A percentile compares a stretch with the other conserved stretches of the same genome.
Conservation (phyloP, 1,140 invertebrate species). For the Solenopsis fugax region DNA sequence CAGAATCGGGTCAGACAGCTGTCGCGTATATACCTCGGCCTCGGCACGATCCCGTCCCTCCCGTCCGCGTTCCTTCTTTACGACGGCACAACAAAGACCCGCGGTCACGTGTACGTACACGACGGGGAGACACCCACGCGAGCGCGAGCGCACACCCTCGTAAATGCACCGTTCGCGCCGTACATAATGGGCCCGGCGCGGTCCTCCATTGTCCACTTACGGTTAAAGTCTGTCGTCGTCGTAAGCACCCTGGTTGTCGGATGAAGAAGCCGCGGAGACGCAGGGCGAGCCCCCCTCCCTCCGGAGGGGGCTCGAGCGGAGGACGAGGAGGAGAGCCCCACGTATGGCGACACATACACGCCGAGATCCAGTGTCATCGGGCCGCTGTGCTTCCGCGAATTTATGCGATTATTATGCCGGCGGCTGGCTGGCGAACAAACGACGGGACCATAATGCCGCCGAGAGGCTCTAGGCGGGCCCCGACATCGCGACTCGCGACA, state of each 20-base stretch:
- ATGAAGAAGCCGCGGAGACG: background rate
- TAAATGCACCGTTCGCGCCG: constrained; percentile 51
- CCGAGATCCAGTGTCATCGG: constrained; percentile 29
- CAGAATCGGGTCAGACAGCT: constrained; percentile 74
- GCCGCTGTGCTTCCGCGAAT: constrained; percentile 39
- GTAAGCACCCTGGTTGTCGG: background rate
- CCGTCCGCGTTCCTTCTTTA: constrained; percentile 20
- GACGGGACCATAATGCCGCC: background rate
- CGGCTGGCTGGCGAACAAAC: background rate
- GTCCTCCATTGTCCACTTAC: constrained; percentile 75
- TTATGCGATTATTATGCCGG: constrained; percentile 25
- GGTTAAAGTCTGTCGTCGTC: constrained; percentile 51
- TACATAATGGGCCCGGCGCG: constrained; percentile 66
- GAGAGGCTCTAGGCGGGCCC: constrained; percentile 38
- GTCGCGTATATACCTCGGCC: constrained; percentile 48
- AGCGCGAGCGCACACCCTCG: constrained; percentile 48
- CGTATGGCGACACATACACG: background rate
- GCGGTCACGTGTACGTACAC: constrained; percentile 29
- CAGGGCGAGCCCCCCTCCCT: no score
- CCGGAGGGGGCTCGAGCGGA: no score
- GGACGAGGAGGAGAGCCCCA: background rate
- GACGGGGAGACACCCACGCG: constrained; percentile 54
- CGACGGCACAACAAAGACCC: constrained; percentile 55
- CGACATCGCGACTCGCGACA: constrained; percentile 1
- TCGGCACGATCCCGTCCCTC: constrained; percentile 43